A percentile compares a stretch with the other conserved stretches of the same genome.
These are phyloP conservation scores for Xenus cinereus DNA, from an alignment of 2,113 vertebrate species.

Conservation along the genomic window DNA sequence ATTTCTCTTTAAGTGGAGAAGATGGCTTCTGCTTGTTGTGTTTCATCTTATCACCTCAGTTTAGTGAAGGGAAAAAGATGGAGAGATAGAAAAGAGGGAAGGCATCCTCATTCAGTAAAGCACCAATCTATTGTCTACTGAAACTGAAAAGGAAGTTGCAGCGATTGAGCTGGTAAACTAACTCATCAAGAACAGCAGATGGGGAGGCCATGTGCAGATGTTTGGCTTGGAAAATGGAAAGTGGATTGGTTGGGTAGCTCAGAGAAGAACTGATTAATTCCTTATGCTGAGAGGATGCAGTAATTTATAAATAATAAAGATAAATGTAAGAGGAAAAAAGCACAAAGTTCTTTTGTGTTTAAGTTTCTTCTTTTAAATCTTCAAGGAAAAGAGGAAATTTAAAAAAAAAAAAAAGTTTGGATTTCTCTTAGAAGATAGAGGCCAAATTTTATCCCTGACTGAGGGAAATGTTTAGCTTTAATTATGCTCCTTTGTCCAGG, in stretches of 20 bases:
- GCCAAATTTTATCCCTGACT: background rate
- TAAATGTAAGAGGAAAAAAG: background rate
- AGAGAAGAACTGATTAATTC: background rate
- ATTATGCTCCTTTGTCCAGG: background rate
- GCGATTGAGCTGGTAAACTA: background rate
- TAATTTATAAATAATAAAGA: background rate
- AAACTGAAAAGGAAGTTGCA: slow-evolving; percentile 24
- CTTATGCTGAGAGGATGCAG: background rate
- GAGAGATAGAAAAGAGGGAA: background rate
- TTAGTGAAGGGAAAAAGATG: background rate
- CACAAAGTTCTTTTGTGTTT: background rate
- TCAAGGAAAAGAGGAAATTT: background rate
- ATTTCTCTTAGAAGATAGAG: background rate
- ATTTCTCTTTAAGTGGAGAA: background rate
- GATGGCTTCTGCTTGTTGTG: background rate
- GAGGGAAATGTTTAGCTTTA: background rate
- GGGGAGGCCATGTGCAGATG: background rate
- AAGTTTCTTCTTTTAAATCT: background rate
- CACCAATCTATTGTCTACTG: background rate
- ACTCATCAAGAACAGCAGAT: background rate
- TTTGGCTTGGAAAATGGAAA: slow-evolving; percentile 10
- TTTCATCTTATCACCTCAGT: background rate
- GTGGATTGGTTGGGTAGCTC: background rate
- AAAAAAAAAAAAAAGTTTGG: background rate
- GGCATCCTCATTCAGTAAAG: background rate